Conservation (phyloP, 92 coral and sea anemone species). For the Bergia sp. region DNA sequence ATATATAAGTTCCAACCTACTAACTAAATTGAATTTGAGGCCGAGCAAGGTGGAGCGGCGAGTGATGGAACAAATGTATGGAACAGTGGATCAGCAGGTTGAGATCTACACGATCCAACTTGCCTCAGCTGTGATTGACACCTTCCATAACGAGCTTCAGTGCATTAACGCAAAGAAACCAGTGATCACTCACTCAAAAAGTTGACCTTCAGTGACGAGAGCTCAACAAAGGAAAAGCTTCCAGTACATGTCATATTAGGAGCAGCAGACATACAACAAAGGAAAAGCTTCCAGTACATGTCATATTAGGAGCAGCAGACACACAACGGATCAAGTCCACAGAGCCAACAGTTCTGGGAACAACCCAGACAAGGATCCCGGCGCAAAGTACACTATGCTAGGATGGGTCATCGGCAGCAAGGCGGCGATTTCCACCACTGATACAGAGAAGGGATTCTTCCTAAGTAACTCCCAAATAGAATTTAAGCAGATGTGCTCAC, state of each 20-base stretch:
- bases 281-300: conserved; percentile 53
- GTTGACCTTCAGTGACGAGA: conserved; percentile 48
- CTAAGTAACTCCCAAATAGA: conserved; percentile 53
- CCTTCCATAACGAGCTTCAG: conserved; percentile 31
- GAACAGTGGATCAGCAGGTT: conserved; percentile 38
- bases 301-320: conserved; percentile 60
- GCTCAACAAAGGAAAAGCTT: conserved; percentile 44
- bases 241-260: conserved; percentile 65
- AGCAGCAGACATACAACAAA: conserved; percentile 53
- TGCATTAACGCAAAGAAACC: conserved; percentile 52
- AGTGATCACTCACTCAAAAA: conserved; percentile 35
- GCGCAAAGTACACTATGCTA: conserved; percentile 64
- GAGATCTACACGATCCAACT: conserved; percentile 43
- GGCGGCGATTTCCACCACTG: neutral
- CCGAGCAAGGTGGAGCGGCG: conserved; percentile 44
- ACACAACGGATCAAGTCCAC: conserved; percentile 59
- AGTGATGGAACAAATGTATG: conserved; percentile 59
- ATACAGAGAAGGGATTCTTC: conserved; percentile 64
- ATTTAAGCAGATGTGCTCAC: conserved; percentile 67
- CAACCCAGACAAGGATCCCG: conserved; percentile 65
- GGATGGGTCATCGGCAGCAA: conserved; percentile 63
- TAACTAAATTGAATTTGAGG: conserved; percentile 25
- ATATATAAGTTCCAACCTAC: conserved; percentile 46
- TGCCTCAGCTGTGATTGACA: neutral
- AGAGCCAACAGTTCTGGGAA: conserved; percentile 50